phyloP scores from a whole-genome alignment of 2,888 invertebrate species.

The Pecten maximus region DNA sequence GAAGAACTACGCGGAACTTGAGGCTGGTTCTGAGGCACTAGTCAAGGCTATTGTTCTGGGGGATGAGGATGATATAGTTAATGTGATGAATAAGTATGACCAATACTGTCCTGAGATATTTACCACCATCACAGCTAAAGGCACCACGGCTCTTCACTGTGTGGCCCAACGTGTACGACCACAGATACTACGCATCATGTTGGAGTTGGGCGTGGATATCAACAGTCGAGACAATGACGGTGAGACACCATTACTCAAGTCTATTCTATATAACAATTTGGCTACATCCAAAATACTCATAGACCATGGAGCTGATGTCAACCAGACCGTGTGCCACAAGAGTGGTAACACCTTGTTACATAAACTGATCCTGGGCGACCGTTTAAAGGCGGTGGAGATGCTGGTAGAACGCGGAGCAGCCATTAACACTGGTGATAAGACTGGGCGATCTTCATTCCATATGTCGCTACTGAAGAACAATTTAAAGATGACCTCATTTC shows the following conservation, averaged over 20 bases:
- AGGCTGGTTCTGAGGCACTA: constrained; percentile 65
- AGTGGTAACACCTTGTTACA: constrained; percentile 72
- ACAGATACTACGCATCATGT: constrained; percentile 66
- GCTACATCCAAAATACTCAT: constrained; percentile 68
- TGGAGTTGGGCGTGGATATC: constrained; percentile 70
- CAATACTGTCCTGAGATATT: constrained; percentile 66
- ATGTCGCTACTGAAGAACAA: constrained; percentile 68
- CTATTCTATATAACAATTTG: constrained; percentile 69
- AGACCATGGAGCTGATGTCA: constrained; percentile 72
- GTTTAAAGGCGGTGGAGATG: constrained; percentile 64
- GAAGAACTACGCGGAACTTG: constrained; percentile 63
- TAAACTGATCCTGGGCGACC: constrained; percentile 69
- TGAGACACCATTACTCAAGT: constrained; percentile 66
- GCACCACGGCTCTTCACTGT: constrained; percentile 72
- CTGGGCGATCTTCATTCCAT: constrained; percentile 71
- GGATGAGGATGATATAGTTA: constrained; percentile 64
- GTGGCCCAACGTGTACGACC: constrained; percentile 69
- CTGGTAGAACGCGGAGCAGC: constrained; percentile 69
- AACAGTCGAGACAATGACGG: constrained; percentile 73
- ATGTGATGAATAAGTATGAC: constrained; percentile 61
- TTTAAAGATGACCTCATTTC: constrained; percentile 63
- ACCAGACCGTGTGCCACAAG: constrained; percentile 67
- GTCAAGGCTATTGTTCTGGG: constrained; percentile 64
- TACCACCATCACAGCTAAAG: constrained; percentile 71
- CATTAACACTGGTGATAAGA: constrained; percentile 66